Evolutionary conservation across 2,888 invertebrate genomes (phyloP).

Genomic region (Nezara viridula): DNA sequence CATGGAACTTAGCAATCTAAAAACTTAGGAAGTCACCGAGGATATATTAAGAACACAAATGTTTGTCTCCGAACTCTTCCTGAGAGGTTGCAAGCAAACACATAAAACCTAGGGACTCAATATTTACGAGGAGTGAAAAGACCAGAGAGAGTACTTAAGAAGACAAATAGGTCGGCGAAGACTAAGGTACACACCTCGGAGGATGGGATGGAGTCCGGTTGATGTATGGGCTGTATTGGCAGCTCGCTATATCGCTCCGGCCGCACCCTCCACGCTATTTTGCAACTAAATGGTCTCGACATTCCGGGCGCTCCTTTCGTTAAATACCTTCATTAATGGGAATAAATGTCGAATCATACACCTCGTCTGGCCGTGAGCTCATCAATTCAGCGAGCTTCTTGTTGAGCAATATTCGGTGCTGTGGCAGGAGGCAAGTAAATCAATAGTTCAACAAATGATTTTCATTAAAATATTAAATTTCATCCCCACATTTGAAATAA

Average conservation of each 20-base stretch:
- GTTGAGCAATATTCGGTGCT: background rate
- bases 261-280: background rate
- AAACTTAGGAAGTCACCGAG: background rate
- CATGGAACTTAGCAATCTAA: no score
- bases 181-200: background rate
- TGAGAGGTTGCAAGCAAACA: background rate
- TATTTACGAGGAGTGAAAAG: background rate
- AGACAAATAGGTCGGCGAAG: background rate
- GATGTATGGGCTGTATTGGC: background rate
- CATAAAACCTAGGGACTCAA: background rate
- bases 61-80: background rate
- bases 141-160: background rate
- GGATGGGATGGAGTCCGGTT: background rate
- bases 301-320: conserved; percentile 11
- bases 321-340: background rate
- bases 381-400: background rate
- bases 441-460: background rate
- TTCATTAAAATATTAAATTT: background rate
- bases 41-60: background rate
- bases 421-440: background rate
- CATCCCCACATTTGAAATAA: no score
- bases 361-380: background rate
- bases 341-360: background rate
- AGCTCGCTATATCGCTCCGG: background rate
- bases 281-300: conserved; percentile 15